Evolutionary conservation across 2,888 invertebrate genomes (phyloP).

Genomic region (Strigamia transsilvanica): DNA sequence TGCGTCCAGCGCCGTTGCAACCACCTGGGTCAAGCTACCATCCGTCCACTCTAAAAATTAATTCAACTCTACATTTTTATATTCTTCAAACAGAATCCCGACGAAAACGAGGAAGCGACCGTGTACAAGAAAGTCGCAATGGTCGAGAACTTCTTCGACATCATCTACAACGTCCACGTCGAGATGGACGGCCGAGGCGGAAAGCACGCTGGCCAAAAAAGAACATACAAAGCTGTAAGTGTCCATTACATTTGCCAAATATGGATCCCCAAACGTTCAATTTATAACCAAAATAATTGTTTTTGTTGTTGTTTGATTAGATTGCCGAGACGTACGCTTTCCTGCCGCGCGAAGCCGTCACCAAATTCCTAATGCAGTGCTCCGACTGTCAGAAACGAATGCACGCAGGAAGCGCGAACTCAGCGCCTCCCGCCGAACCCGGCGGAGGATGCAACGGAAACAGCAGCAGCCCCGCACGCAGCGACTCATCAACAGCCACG

Average conservation of each 20-base stretch:
- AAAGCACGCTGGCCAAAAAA: conserved; percentile 96
- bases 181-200: conserved; percentile 87
- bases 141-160: conserved; percentile 97
- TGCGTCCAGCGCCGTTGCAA: no score
- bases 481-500: conserved; percentile 46
- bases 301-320: no score
- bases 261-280: no score
- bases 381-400: conserved; percentile 83
- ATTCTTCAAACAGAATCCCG: conserved; percentile 58
- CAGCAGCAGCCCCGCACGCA: conserved; percentile 62
- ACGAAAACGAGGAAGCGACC: conserved; percentile 57
- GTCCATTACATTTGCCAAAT: no score
- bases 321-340: conserved; percentile 97
- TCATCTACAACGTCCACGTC: conserved; percentile 96
- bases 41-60: no score
- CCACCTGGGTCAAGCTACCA: no score
- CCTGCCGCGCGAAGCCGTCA: conserved; percentile 94
- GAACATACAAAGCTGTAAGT: conserved; percentile 94
- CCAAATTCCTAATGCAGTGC: conserved; percentile 92
- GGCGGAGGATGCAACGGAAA: conserved; percentile 66
- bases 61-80: no score
- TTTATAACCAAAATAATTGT: no score
- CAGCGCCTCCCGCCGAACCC: conserved; percentile 65
- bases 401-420: conserved; percentile 64
- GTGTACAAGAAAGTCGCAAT: conserved; percentile 90